Conservation (phyloP, 2,888 invertebrate species). For the Cantharis rufa region DNA sequence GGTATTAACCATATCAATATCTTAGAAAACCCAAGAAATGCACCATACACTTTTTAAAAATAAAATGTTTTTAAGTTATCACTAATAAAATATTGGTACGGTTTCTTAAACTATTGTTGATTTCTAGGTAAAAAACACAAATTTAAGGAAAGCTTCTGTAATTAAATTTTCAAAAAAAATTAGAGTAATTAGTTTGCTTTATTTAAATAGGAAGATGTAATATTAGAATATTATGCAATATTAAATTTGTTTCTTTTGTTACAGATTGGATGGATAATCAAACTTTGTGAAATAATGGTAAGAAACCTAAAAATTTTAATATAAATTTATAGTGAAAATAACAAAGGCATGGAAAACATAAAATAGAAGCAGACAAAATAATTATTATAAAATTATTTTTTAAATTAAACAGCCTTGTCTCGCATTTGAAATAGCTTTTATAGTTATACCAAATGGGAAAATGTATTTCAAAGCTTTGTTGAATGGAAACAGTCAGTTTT, state of each 20-base stretch:
- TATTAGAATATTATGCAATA: too few species aligned
- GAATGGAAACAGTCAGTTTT: background rate
- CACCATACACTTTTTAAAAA: too few species aligned
- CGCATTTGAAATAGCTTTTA: background rate
- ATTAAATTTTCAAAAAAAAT: background rate
- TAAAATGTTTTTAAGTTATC: too few species aligned
- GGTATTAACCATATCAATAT: too few species aligned
- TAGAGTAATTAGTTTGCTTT: background rate
- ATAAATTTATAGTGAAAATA: background rate
- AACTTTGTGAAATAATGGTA: background rate
- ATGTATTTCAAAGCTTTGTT: background rate
- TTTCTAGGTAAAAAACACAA: background rate
- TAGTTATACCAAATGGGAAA: background rate
- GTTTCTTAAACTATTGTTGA: too few species aligned
- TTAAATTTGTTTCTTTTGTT: background rate
- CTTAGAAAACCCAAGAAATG: too few species aligned
- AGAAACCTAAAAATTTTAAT: background rate
- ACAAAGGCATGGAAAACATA: background rate
- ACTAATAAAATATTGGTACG: too few species aligned
- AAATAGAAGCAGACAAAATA: background rate
- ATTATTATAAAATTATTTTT: background rate
- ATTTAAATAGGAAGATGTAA: too few species aligned
- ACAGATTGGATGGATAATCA: background rate
- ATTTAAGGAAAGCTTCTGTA: background rate
- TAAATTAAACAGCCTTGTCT: background rate